These are phyloP conservation scores for Microvelia longipes DNA, from an alignment of 1,140 invertebrate genomes.

Conservation along the genomic window DNA sequence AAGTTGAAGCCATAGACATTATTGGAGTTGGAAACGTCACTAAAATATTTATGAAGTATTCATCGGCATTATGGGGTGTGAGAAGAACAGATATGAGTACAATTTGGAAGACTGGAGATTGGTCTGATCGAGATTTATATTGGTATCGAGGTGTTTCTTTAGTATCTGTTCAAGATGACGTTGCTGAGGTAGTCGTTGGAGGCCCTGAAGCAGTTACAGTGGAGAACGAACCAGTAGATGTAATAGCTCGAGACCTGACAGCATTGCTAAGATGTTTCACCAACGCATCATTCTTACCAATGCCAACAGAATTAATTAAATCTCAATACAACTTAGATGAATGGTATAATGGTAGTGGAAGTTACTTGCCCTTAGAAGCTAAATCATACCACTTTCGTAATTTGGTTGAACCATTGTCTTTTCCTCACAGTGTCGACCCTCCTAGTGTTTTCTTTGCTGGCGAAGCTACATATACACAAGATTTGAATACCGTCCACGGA, in stretches of 20 bases:
- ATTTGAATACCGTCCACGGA: not conserved
- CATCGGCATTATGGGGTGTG: slow-evolving; percentile 46
- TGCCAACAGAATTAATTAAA: not conserved
- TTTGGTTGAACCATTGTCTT: not conserved
- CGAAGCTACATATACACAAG: not conserved
- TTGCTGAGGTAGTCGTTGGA: not conserved
- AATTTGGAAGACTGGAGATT: not conserved
- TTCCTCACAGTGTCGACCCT: not conserved
- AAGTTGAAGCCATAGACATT: slow-evolving; percentile 55
- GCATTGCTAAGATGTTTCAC: not conserved
- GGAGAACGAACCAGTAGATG: not conserved
- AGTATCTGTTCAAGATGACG: not conserved
- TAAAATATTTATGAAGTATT: slow-evolving; percentile 72
- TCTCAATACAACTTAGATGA: not conserved
- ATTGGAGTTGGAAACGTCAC: slow-evolving; percentile 49
- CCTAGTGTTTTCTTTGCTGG: not conserved
- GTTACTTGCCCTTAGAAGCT: not conserved
- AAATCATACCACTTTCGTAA: not conserved
- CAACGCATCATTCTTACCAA: not conserved
- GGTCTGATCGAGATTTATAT: not conserved
- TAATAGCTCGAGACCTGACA: not conserved
- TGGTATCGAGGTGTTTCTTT: not conserved
- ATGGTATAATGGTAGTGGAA: not conserved
- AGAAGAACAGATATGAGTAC: not conserved
- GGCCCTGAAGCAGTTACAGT: not conserved